Percentiles rank a stretch among this genome's conserved stretches.
Evolutionary conservation across 1,140 invertebrate genomes (phyloP).

Genomic region (Lysiphlebus fabarum): DNA sequence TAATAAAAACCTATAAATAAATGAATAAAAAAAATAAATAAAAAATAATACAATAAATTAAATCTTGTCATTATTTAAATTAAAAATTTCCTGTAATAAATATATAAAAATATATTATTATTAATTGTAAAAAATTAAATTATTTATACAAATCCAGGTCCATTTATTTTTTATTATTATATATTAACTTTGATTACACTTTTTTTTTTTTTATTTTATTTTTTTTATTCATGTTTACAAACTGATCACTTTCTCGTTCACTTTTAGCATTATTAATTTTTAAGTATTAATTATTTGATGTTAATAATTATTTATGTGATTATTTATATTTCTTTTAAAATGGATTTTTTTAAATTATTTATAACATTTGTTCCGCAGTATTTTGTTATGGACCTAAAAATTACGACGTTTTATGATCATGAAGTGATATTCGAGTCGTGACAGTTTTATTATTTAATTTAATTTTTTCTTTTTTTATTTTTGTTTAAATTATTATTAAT

Average conservation of each 20-base stretch:
- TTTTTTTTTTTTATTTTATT: slow-evolving; percentile 35
- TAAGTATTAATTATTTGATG: slow-evolving; percentile 8
- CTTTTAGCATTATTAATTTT: no score
- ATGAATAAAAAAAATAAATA: slow-evolving; percentile 19
- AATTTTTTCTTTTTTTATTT: no score
- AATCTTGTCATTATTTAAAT: neutral
- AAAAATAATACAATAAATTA: neutral
- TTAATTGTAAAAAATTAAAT: slow-evolving; percentile 12
- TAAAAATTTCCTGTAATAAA: slow-evolving; percentile 21
- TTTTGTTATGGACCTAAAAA: neutral
- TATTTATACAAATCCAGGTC: slow-evolving; percentile 33
- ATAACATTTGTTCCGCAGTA: neutral
- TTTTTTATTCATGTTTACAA: neutral
- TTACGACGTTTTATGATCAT: neutral
- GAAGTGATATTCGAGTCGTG: slow-evolving; percentile 35
- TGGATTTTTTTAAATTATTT: neutral
- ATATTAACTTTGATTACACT: slow-evolving; percentile 49
- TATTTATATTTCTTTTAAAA: slow-evolving; percentile 31
- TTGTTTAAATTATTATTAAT: slow-evolving; percentile 15
- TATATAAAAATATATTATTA: neutral
- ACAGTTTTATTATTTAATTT: slow-evolving; percentile 21
- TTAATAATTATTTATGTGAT: slow-evolving; percentile 39
- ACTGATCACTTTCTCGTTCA: no score
- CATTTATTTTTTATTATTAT: slow-evolving; percentile 50
- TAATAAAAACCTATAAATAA: slow-evolving; percentile 7